Conservation (phyloP, 2,113 vertebrate species). For the Anthoscopus minutus region DNA sequence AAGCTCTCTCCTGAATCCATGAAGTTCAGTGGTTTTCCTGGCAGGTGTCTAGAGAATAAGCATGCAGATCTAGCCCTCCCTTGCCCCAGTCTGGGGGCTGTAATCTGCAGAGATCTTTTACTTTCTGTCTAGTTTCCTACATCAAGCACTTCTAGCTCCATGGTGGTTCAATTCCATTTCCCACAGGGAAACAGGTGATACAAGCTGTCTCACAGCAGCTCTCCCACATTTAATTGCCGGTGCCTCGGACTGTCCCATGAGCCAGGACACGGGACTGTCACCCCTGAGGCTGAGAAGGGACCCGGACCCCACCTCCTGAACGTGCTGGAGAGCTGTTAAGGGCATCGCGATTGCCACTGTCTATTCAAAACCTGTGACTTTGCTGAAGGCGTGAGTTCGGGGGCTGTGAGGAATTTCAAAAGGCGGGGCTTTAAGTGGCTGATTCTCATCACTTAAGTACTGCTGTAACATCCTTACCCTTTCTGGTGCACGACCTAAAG, state of each 20-base stretch:
- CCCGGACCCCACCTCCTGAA: background rate
- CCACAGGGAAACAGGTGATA: background rate
- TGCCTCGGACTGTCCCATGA: background rate
- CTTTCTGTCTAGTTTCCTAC: background rate
- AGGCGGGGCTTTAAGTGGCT: background rate
- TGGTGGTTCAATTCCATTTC: background rate
- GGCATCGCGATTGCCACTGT: accelerated
- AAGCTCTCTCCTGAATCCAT: background rate
- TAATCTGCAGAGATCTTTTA: background rate
- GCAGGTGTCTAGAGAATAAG: background rate
- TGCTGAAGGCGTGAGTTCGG: background rate
- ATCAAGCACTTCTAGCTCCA: background rate
- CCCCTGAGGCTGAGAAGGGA: background rate
- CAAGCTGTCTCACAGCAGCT: background rate
- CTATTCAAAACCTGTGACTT: accelerated
- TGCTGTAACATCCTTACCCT: background rate
- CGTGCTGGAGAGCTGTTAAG: accelerated
- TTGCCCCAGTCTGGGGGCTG: background rate
- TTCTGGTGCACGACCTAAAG: background rate
- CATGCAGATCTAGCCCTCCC: background rate
- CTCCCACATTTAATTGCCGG: accelerated
- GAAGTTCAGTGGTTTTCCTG: background rate
- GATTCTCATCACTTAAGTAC: accelerated
- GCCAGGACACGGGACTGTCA: too few species aligned
- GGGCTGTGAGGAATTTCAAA: background rate